These are phyloP conservation scores for Physella acuta DNA, from an alignment of 1,140 invertebrate species.

Conservation along the genomic window DNA sequence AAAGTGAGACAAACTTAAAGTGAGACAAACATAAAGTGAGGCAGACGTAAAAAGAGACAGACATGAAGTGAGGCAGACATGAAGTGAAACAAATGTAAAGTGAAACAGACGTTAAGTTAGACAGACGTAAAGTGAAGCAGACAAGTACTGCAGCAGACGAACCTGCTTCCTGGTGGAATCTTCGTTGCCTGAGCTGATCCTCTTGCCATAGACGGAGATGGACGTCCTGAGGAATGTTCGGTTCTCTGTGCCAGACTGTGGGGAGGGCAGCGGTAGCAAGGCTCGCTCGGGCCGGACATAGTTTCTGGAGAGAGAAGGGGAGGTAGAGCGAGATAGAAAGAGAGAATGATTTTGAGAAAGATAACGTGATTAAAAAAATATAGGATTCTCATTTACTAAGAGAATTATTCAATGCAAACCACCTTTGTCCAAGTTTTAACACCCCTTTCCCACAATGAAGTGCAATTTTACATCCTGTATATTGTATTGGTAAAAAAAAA, in stretches of 20 bases:
- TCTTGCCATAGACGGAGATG: background rate
- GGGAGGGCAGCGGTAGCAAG: background rate
- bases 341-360: too few relatives aligned
- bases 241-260: background rate
- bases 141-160: background rate
- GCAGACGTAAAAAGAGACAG: background rate
- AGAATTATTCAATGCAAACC: too few relatives aligned
- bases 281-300: background rate
- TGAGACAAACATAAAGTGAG: background rate
- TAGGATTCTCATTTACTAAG: too few relatives aligned
- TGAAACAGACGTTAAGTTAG: background rate
- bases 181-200: conserved; percentile 5
- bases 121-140: background rate
- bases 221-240: background rate
- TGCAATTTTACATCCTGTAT: too few relatives aligned
- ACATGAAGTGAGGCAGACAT: background rate
- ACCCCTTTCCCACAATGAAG: too few relatives aligned
- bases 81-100: background rate
- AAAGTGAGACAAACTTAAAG: background rate
- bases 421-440: too few relatives aligned
- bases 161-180: conserved; percentile 26
- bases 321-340: too few relatives aligned
- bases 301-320: background rate
- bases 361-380: too few relatives aligned
- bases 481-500: too few relatives aligned